These are phyloP conservation scores for Salvelinus sp. DNA, from an alignment of 2,113 vertebrate species.

Conservation along the genomic window DNA sequence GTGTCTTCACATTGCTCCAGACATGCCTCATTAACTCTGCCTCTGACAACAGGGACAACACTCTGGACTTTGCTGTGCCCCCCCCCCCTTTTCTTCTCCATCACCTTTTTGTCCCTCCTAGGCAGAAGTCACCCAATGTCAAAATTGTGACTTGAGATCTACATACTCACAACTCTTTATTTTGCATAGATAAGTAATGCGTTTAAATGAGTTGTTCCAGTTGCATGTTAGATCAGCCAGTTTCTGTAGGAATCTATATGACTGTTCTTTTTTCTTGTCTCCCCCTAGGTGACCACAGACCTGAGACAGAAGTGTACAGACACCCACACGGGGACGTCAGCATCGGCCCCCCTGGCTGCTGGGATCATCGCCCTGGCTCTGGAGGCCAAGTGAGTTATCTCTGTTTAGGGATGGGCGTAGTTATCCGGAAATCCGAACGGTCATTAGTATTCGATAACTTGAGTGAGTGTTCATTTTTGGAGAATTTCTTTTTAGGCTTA, in stretches of 20 bases:
- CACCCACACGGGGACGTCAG: constrained; percentile 74
- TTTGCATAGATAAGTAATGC: too few species aligned
- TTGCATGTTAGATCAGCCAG: not conserved
- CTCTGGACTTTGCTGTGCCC: not conserved
- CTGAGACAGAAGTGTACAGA: constrained; percentile 76
- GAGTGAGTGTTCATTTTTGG: too few species aligned
- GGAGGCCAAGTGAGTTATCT: constrained; percentile 73
- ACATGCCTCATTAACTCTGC: too few species aligned
- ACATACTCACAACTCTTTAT: too few species aligned
- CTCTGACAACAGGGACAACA: constrained; percentile 5
- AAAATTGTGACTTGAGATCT: not conserved
- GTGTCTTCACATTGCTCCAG: too few species aligned
- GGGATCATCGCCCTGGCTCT: constrained; percentile 75
- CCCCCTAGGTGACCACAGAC: constrained; percentile 74
- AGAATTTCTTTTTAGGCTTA: too few species aligned
- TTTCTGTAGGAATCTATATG: not conserved
- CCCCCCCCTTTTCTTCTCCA: too few species aligned
- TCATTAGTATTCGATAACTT: too few species aligned
- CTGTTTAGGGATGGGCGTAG: not conserved
- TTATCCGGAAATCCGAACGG: too few species aligned
- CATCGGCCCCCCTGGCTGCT: constrained; percentile 73
- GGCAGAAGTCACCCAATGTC: not conserved
- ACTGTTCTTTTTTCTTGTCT: not conserved
- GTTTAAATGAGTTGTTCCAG: too few species aligned
- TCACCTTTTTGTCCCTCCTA: not conserved